These are phyloP conservation scores for Chrysolina americana DNA, from an alignment of 2,888 invertebrate species.

Conservation along the genomic window DNA sequence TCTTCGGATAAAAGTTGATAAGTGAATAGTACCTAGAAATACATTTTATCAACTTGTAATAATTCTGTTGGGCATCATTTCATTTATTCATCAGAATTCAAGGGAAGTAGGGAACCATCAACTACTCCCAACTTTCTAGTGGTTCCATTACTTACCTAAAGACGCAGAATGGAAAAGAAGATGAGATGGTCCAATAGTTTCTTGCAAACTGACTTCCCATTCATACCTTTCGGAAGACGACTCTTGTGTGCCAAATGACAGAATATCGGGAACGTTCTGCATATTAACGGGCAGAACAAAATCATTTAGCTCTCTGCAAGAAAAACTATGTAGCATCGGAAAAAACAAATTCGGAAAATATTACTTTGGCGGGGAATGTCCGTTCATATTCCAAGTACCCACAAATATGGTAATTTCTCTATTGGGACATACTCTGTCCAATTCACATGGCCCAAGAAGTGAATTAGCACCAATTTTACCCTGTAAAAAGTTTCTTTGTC, in stretches of 20 bases:
- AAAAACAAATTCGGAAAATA: constrained; percentile 14
- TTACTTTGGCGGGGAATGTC: constrained; percentile 87
- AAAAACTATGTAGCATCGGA: not conserved
- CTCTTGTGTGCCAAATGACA: constrained; percentile 95
- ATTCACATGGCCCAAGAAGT: constrained; percentile 86
- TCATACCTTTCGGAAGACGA: constrained; percentile 89
- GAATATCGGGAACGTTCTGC: constrained; percentile 90
- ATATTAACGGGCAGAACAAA: constrained; percentile 89
- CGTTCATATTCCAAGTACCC: constrained; percentile 98
- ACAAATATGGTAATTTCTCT: constrained; percentile 90
- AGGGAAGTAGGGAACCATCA: too few species aligned
- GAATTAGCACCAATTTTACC: constrained; percentile 86
- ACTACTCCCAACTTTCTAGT: not conserved
- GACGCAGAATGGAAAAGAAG: constrained; percentile 89
- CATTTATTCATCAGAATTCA: too few species aligned
- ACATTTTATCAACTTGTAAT: too few species aligned
- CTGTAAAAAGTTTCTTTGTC: constrained; percentile 86
- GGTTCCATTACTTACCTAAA: constrained; percentile 73
- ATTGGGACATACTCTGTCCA: constrained; percentile 89
- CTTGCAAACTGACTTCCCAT: constrained; percentile 93
- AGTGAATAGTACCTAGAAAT: constrained; percentile 83
- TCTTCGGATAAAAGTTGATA: constrained; percentile 89
- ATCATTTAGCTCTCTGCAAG: constrained; percentile 85
- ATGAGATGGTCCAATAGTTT: constrained; percentile 94
- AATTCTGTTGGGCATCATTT: too few species aligned